These are phyloP conservation scores for Junco hyemalis DNA, from an alignment of 2,113 vertebrate species.

Conservation along the genomic window DNA sequence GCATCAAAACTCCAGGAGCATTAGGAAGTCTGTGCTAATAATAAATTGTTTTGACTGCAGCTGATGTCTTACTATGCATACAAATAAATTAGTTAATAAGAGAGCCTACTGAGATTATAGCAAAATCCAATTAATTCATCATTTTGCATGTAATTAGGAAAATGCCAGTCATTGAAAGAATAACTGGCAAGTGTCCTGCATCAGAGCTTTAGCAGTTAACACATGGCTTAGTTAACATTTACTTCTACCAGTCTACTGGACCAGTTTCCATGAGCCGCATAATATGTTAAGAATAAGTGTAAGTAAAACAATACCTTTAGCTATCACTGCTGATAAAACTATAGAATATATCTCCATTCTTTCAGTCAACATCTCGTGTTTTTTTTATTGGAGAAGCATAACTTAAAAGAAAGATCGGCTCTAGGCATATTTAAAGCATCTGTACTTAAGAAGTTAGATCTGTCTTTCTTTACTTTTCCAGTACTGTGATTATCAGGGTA, in stretches of 20 bases:
- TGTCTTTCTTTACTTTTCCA: background rate
- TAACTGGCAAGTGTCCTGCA: background rate
- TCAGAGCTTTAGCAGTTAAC: background rate
- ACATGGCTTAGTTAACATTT: background rate
- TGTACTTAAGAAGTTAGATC: background rate
- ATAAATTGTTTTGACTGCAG: background rate
- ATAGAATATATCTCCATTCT: background rate
- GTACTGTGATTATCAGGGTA: background rate
- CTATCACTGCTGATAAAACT: background rate
- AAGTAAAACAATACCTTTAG: background rate
- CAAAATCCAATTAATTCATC: background rate
- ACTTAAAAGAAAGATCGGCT: background rate
- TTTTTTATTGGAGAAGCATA: background rate
- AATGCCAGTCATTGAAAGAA: background rate
- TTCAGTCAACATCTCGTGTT: background rate
- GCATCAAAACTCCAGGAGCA: background rate
- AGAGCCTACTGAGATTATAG: background rate
- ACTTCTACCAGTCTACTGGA: background rate
- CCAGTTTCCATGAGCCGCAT: background rate
- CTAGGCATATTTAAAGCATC: background rate
- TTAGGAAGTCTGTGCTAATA: conserved; percentile 5
- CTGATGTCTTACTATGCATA: background rate
- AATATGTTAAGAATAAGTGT: background rate
- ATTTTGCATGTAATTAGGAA: conserved; percentile 37
- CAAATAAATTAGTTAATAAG: conserved; percentile 26